Evolutionary conservation across 1,140 invertebrate species (phyloP), one percentile per base, ranked within the genome.

Genomic region (Mesaphorura yosii): DNA sequence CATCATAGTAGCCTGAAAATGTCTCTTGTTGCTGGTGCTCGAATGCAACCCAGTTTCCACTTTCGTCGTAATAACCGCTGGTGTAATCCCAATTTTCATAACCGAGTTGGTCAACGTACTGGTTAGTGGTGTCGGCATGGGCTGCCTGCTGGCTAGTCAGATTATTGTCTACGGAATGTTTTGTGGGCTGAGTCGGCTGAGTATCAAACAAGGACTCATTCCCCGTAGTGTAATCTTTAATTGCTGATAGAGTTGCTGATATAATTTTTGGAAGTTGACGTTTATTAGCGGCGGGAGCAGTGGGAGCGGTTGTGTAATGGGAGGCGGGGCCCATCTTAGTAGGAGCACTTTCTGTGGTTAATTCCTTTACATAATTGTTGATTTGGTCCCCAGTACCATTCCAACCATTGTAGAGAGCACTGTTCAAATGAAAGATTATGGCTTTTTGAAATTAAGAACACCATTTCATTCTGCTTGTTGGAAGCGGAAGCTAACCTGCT

Each of bases 81-180:
- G 28, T 48, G 48, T 60, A 55, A 58, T 65, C 40, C 61, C 61
- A 63, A 44, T 62, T 54, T 34, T 62, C 60, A 45, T 57, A 62
- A 14, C 41, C 52, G 17, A 31, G 26, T 23, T 50, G 41, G 10
- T 26, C 31, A 10, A 34, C 31, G n/a, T n/a, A 10, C n/a, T 34
- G 31, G n/a, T 34, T 34, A n/a, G 31, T n/a, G 10, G 31, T 34
- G n/a, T 34, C 31, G n/a, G 31, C n/a, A n/a, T n/a, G n/a, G n/a
- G n/a, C n/a, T n/a, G n/a, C n/a, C n/a, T n/a, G n/a, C n/a, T n/a
- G n/a, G n/a, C n/a, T n/a, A n/a, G n/a, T n/a, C n/a, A n/a, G n/a
- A n/a, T n/a, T n/a, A n/a, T n/a, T n/a, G n/a, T n/a, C 31, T 34
- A n/a, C 31, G 10, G 31, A 10, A 34, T 34, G n/a, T 34, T 34